Evolutionary conservation across 1,140 invertebrate species (phyloP), one percentile per base, ranked within the genome.

Genomic region (Diabrotica virgifera): DNA sequence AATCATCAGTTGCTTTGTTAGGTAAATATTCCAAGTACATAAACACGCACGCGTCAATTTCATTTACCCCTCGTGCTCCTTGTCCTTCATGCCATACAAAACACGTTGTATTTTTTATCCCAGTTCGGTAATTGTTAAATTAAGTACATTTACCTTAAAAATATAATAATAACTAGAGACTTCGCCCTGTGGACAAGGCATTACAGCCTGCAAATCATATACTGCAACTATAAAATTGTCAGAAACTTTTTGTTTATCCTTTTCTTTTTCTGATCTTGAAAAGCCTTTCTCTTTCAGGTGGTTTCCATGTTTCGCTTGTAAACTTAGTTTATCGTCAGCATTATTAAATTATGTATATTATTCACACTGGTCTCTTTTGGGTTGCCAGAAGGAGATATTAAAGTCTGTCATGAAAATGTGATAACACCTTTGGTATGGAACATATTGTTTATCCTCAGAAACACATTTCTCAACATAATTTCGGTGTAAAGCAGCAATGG

Each of bases 201-300:
- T n/a, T 13, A 54, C 13, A n/a, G 52, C 52, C 52, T 54, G 52
- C 13, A 54, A 5, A 13, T 54, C 52, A 13, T 14, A 54, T 53
- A 53, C 52, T 13, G 14, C 52, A n/a, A 24, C 11, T 10, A 24
- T 6, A 13, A 13, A 4, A 8, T 8, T n/a, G 9, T 24, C 14
- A 13, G 11, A 9, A 13, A n/a, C n/a, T n/a, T n/a, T 13, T 54
- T 54, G 11, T 6, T 54, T 54, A 12, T 54, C 52, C 11, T 10
- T 53, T 7, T 12, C n/a, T 6, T 54, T 12, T 54, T 54, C 52
- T 10, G 13, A 13, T 54, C 11, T 14, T 10, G 52, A 54, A 10
- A 54, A 12, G 11, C 6, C 52, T 13, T 54, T 24, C 13, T 12
- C 52, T 54, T n/a, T 3, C 11, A 54, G 11, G 13, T 36, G n/a